Percentiles rank a stretch among this genome's conserved stretches.
Conservation (phyloP, 2,113 vertebrate species). For the Gnathonemus longibarbis region DNA sequence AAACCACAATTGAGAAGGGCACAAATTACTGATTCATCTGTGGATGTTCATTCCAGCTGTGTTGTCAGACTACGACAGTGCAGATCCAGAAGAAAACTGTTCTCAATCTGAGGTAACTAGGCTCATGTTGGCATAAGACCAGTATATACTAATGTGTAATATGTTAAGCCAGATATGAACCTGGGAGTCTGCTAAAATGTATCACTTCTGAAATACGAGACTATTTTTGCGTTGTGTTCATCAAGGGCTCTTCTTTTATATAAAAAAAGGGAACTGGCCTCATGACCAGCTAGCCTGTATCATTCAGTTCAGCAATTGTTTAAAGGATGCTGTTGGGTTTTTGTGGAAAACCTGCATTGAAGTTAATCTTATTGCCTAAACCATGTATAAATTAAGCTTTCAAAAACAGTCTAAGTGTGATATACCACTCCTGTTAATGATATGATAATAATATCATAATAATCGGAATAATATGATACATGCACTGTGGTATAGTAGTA, state of each 20-base stretch:
- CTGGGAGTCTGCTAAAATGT: neutral
- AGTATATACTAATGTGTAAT: neutral
- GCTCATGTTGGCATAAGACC: neutral
- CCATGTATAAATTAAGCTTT: neutral
- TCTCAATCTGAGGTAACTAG: slow-evolving; percentile 78
- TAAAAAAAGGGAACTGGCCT: neutral
- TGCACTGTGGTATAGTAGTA: neutral
- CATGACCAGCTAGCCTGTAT: neutral
- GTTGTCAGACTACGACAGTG: slow-evolving; percentile 92
- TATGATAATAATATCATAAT: too few species aligned
- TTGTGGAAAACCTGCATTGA: neutral
- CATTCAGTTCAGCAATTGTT: neutral
- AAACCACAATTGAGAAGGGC: neutral
- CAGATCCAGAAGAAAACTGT: slow-evolving; percentile 69
- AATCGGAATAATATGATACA: neutral
- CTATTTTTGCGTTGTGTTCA: neutral
- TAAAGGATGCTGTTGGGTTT: neutral
- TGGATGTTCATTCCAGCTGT: slow-evolving; percentile 64
- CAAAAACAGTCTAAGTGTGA: neutral
- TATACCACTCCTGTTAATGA: neutral
- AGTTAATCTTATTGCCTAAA: neutral
- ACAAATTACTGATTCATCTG: neutral
- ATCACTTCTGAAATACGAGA: neutral
- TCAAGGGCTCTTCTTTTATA: neutral
- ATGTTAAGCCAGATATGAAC: neutral